Base-by-base conservation (phyloP, 2,888 invertebrate genomes). In the Aspidiotus destructor region DNA sequence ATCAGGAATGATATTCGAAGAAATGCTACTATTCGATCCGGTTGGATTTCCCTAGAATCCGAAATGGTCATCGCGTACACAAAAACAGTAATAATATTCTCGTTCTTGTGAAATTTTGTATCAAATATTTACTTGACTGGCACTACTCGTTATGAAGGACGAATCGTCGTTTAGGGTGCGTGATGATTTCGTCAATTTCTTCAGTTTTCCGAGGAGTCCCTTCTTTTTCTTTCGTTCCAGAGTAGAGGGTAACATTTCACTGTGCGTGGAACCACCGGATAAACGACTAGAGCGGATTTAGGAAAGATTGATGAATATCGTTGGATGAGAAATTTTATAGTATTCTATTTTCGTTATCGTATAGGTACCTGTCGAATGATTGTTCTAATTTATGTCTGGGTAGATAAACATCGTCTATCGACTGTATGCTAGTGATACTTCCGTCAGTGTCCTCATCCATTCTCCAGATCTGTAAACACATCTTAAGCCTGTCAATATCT, bases 181-280 rank as follows among this genome's bases (percentile, higher is more conserved):
- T 1, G 91, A 89, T 78, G 92, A 92, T 2, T 91, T 91, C 64
- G 92, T 79, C 75, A 89, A 88, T 75, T 89, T 87, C 72, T 81
- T 81, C 69, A 93, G 78, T 79, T 92, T 92, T 16, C 89, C 88
- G 75, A 92, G 88, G 48, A 92, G 79, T 62, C 90, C 84, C 77
- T 88, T 88, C 76, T 85, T 85, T 78, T 88, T 86, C 78, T 89
- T 88, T 76, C 89, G 90, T 69, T 89, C 80, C 9, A 76, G 86
- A 44, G 85, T 81, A 1, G 69, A 69, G 40, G 69, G 78, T 69
- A 87, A 77, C 72, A 85, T 83, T 75, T 92, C 92, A 77, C 92
- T 91, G 77, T 91, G 89, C 0, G 88, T 88, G 1, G 92, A 92
- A 11, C 89, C 89, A 57, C 86, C 87, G 0, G 92, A 92, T 73